Base-by-base conservation (phyloP, 2,113 vertebrate species). In the Menura novaehollandiae region DNA sequence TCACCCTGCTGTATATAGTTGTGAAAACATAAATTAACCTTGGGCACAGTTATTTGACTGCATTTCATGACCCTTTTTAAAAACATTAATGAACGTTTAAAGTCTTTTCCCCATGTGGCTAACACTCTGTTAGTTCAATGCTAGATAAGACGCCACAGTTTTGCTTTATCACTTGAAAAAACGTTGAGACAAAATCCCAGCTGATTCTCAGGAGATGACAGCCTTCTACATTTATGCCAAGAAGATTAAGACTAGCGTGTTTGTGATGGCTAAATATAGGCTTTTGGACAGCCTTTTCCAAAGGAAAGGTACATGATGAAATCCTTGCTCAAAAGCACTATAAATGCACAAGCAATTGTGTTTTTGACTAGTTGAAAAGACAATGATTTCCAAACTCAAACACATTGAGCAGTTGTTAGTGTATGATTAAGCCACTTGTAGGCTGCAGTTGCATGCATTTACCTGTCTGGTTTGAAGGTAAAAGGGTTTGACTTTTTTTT, bases 81-180 rank as follows among this genome's bases (percentile, higher is more conserved):
- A 85, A 85, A 51, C 62, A 89, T 94, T 97, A 93, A 91, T 66
- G 82, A 93, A 52, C 76, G 89, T 92, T 94, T 97, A 49, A 94
- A 96, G 41, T 75, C 83, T 86, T 89, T 86, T 81, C 91, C 88
- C 96, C 47, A 5, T 90, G 91, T 95, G 95, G 91, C 66, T 96
- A 91, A 92, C 88, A 93, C 78, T 83, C 78, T 91, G 85, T 88
- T 92, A 88, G 88, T 88, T 97, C 90, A 73, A 1, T 59, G 69
- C 88, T 91, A 95, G 91, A 97, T 95, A 97, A 97, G 96, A 93
- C 27, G 1, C 82, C 59, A 18, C 89, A 78, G 88, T 94, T 97
- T 96, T 95, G 55, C 90, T 96, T 98, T 98, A 97, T 98, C 97
- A 89, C 90, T 97, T 88, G 91, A 91, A 98, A 97, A 97, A 97